phyloP scores from a whole-genome alignment of 1,140 invertebrate genomes.

The Holcopasites calliopsidis region DNA sequence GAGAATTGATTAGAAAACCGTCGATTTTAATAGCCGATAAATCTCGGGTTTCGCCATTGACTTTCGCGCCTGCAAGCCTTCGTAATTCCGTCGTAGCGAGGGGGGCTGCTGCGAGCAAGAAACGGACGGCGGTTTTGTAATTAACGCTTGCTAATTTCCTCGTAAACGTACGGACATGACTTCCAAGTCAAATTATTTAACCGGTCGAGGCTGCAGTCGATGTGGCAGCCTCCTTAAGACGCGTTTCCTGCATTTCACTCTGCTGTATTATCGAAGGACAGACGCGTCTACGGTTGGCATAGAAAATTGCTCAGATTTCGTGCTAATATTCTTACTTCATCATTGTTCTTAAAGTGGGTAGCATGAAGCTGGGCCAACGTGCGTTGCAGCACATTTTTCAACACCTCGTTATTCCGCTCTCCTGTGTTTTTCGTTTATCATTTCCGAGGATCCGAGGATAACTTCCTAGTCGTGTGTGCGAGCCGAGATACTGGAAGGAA shows the following conservation, averaged over 20 bases:
- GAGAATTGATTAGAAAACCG: constrained; percentile 50
- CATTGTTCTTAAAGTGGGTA: too few relatives aligned
- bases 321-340: too few relatives aligned
- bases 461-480: too few relatives aligned
- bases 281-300: too few relatives aligned
- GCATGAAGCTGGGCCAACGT: too few relatives aligned
- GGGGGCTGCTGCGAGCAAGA: constrained; percentile 22
- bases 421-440: too few relatives aligned
- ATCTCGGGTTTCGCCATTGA: constrained; percentile 39
- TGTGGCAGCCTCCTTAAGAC: not conserved
- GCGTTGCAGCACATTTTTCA: too few relatives aligned
- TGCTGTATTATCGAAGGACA: too few relatives aligned
- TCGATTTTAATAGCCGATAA: constrained; percentile 49
- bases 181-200: constrained; percentile 10
- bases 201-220: not conserved
- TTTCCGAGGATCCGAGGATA: too few relatives aligned
- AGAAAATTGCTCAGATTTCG: too few relatives aligned
- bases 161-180: constrained; percentile 21
- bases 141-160: constrained; percentile 45
- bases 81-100: constrained; percentile 2
- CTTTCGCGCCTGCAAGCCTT: constrained; percentile 16
- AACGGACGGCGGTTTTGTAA: constrained; percentile 39
- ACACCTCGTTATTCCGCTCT: too few relatives aligned
- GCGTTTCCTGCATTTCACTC: not conserved
- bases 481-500: not conserved